Evolutionary conservation across 2,888 invertebrate genomes (phyloP), one percentile per base, ranked within the genome.

Genomic region (Xiphydria camelus): DNA sequence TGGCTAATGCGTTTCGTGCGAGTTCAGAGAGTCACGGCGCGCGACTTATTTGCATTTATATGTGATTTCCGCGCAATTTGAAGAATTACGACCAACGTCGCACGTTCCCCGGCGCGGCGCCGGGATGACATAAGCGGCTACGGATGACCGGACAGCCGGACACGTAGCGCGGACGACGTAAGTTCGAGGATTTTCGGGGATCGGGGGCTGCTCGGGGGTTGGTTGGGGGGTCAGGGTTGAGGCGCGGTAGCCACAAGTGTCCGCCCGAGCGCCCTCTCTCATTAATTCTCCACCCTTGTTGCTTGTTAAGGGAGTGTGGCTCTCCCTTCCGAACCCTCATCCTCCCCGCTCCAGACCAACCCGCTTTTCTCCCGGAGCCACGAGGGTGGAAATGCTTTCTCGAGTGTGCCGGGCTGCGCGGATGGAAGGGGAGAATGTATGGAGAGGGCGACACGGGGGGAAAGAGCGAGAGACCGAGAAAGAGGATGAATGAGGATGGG

Each of bases 211-310:
- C 36, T 20, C 29, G 19, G 38, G 35, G 43, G 62, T 66, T 57
- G 61, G 65, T 61, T 68, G 67, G 62, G 63, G 63, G 66, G 62
- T 51, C 53, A 61, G 68, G 65, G 66, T 68, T n/a, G n/a, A n/a
- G 60, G 68, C 69, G 64, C 67, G 71, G 68, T 75, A 75, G 74
- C 75, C 73, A 75, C 74, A 75, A 75, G 74, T 75, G 74, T 74
- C 74, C 71, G 72, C 70, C 67, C 64, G 67, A 64, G 73, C 73
- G 68, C 70, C 73, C 70, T 72, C 71, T 69, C 74, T 75, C 74
- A 75, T 74, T 75, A 74, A 74, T 75, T 74, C 73, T 74, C 74
- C 69, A 72, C 73, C 73, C 74, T 73, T 72, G 73, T 67, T 70
- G 70, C 73, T 74, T 73, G 74, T 72, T 73, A 74, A 68, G 70